Evolutionary conservation across 2,113 vertebrate genomes (phyloP).

Genomic region (Sisor rabdophorus): DNA sequence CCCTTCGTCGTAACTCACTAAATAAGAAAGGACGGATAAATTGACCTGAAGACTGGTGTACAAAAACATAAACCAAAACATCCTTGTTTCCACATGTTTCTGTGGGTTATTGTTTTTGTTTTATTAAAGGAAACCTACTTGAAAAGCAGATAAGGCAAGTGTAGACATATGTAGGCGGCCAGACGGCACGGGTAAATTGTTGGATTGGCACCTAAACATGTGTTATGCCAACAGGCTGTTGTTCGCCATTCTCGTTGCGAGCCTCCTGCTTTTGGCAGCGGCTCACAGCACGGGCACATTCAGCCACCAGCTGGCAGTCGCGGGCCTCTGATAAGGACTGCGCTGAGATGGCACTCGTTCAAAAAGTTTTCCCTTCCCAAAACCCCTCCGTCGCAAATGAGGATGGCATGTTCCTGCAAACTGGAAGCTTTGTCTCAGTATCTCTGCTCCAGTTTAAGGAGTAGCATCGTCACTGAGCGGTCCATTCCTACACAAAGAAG

Average conservation of each 20-base stretch:
- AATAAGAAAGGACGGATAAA: background rate
- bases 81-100: background rate
- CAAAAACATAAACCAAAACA: background rate
- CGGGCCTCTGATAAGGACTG: constrained; percentile 77
- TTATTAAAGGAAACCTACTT: background rate
- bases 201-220: constrained; percentile 56
- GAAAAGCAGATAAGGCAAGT: background rate
- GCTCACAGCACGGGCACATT: constrained; percentile 71
- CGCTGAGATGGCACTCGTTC: constrained; percentile 78
- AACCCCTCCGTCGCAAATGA: constrained; percentile 74
- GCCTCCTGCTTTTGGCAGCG: constrained; percentile 72
- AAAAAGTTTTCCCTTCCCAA: constrained; percentile 80
- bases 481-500: constrained; percentile 59
- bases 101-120: background rate
- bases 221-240: constrained; percentile 65
- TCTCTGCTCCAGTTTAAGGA: constrained; percentile 74
- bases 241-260: constrained; percentile 59
- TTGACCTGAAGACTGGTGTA: background rate
- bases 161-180: constrained; percentile 14
- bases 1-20: background rate
- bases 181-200: constrained; percentile 19
- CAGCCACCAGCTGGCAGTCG: constrained; percentile 82
- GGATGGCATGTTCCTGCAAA: constrained; percentile 79
- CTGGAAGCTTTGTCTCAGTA: constrained; percentile 71
- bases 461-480: constrained; percentile 74